These are phyloP conservation scores for Caenorhabditis sp. DNA, from an alignment of 2,888 invertebrate species.

Conservation along the genomic window DNA sequence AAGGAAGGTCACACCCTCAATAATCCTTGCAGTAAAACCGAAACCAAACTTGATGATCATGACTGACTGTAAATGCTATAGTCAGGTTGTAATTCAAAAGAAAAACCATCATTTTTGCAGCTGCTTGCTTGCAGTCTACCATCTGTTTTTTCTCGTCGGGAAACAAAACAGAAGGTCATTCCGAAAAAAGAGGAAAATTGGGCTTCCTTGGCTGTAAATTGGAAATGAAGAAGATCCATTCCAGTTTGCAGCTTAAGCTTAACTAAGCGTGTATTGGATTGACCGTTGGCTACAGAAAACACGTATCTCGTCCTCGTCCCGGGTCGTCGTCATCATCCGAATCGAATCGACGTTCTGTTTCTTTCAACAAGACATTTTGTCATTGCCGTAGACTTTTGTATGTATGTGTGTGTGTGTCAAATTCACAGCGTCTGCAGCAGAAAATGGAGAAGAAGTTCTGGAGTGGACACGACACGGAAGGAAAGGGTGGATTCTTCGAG, in stretches of 20 bases:
- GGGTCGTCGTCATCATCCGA: conserved; percentile 1
- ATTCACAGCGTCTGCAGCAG: conserved; percentile 37
- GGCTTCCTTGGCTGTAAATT: background rate
- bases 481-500: conserved; percentile 19
- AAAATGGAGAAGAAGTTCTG: conserved; percentile 27
- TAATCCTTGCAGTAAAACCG: conserved; percentile 49
- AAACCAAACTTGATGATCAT: conserved; percentile 44
- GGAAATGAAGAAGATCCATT: conserved; percentile 20
- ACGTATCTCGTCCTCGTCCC: conserved; percentile 28
- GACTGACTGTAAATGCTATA: conserved; percentile 40
- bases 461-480: conserved; percentile 12
- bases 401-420: too few species aligned
- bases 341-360: conserved; percentile 30
- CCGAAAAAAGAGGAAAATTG: conserved; percentile 1
- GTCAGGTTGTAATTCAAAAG: conserved; percentile 27
- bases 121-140: background rate
- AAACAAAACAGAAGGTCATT: conserved; percentile 11
- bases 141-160: too few species aligned
- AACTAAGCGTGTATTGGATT: conserved; percentile 54
- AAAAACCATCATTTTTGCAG: conserved; percentile 18
- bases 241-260: conserved; percentile 30
- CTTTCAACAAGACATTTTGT: conserved; percentile 29
- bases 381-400: conserved; percentile 26
- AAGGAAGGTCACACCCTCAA: conserved; percentile 50
- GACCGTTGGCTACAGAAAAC: conserved; percentile 17